Evolutionary conservation across 2,797 vertebrate genomes (phyloP), one percentile per base, ranked within the genome.

Genomic region (Peromyscus nudipes): DNA sequence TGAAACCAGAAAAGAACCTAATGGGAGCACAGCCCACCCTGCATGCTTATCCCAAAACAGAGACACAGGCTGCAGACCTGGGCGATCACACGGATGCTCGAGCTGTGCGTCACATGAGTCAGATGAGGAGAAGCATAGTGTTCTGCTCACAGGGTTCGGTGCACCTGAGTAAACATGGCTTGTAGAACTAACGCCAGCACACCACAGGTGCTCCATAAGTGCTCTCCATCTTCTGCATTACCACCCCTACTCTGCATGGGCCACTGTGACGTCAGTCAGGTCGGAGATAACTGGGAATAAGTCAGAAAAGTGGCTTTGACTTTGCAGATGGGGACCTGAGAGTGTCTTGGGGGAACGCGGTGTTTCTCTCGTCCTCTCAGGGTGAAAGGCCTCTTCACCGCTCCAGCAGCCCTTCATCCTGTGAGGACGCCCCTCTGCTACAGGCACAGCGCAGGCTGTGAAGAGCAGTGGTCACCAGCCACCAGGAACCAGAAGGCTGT

Each of bases 191-290:
- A 16, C 0, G 40, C 25, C 2, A 0, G 75, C 31, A 57, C 6
- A 4, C 0, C 12, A 27, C 6, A 16, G 21, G 69, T 6, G 23
- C 79, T 57, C 82, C 5, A 0, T 16, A 3, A 17, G 9, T 2
- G 0, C 0, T 0, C 2, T 2, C 49, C 19, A 0, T 6, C 60
- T 4, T 4, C 21, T 0, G 0, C 2, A 19, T 34, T 14, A 0
- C 0, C 0, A 1, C 11, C 2, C 62, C 40, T 1, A 1, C 12
- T 27, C 4, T 37, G 40, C 67, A 4, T 0, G 43, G 16, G 76
- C 27, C 1, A 23, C 1, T 4, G 19, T 1, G 55, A 43, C 8
- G 0, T 60, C 11, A 0, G 0, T 23, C 25, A 4, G 17, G 19
- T 3, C 57, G 52, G 7, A 27, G 11, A 62, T 0, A n/a, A 21